Evolutionary conservation across 2,113 vertebrate genomes (phyloP).

Genomic region (Nibea albiflora): DNA sequence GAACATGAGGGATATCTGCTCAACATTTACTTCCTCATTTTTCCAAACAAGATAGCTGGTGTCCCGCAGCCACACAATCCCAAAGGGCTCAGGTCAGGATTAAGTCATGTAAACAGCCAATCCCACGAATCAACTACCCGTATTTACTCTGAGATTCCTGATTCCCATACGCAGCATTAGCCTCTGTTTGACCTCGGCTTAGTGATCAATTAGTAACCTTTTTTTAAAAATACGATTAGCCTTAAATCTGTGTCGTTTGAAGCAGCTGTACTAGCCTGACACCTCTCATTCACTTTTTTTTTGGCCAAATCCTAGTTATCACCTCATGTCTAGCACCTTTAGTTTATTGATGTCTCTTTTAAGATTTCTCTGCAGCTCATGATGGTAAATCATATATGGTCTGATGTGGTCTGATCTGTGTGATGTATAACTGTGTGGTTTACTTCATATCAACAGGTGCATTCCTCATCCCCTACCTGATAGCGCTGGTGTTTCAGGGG

Average conservation of each 20-base stretch:
- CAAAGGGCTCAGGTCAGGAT: background rate
- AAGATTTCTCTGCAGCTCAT: background rate
- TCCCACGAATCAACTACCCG: conserved; percentile 17
- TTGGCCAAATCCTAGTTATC: background rate
- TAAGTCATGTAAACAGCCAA: conserved; percentile 34
- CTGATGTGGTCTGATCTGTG: too few relatives aligned
- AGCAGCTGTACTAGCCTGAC: background rate
- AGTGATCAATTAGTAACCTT: background rate
- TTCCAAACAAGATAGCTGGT: conserved; percentile 10
- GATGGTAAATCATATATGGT: too few relatives aligned
- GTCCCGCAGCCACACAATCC: background rate
- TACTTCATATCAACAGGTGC: conserved; percentile 84
- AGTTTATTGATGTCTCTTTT: background rate
- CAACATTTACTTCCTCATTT: conserved; percentile 50
- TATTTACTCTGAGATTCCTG: conserved; percentile 33
- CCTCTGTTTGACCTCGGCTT: conserved; percentile 16
- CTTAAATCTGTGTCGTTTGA: background rate
- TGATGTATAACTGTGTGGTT: background rate
- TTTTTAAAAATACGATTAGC: background rate
- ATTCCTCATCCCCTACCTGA: conserved; percentile 92
- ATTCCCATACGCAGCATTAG: background rate
- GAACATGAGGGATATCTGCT: background rate
- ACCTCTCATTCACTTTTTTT: background rate
- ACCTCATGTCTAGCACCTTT: background rate
- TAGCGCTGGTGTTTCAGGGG: conserved; percentile 90